A percentile compares a stretch with the other conserved stretches of the same genome.
phyloP scores from a whole-genome alignment of 2,888 invertebrate species.

The Microplitis deprimator region DNA sequence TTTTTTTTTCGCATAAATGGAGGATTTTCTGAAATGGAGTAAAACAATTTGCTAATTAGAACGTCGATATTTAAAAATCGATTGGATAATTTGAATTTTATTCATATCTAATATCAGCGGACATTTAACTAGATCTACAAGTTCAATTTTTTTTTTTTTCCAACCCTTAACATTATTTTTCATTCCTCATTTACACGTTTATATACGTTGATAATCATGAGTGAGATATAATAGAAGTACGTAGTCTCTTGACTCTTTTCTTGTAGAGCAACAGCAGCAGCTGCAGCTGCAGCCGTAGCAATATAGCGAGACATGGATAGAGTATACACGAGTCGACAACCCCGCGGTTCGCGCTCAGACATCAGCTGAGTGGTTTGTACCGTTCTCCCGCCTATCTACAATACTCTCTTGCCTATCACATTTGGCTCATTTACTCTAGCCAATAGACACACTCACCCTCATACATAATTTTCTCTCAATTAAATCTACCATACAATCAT shows the following conservation, averaged over 20 bases:
- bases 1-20: no score
- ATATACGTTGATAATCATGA: conserved; percentile 8
- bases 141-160: no score
- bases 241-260: not conserved
- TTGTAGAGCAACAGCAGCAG: conserved; percentile 2
- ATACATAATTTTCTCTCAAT: conserved; percentile 1
- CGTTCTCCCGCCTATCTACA: conserved; percentile 35
- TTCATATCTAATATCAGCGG: not conserved
- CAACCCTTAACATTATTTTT: not conserved
- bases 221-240: not conserved
- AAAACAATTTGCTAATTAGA: no score
- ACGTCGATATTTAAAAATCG: no score
- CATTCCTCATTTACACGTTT: conserved; percentile 1
- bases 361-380: conserved; percentile 55
- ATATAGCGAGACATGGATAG: not conserved
- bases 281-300: conserved; percentile 10
- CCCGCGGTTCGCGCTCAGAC: conserved; percentile 50
- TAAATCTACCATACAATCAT: not conserved
- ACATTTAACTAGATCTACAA: not conserved
- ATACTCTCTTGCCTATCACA: conserved; percentile 18
- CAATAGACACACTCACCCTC: not conserved
- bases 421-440: conserved; percentile 14
- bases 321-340: conserved; percentile 46
- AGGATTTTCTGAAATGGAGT: no score
- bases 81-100: no score